phyloP scores from a whole-genome alignment of 2,113 vertebrate species.

The Lasiurus cinereus region DNA sequence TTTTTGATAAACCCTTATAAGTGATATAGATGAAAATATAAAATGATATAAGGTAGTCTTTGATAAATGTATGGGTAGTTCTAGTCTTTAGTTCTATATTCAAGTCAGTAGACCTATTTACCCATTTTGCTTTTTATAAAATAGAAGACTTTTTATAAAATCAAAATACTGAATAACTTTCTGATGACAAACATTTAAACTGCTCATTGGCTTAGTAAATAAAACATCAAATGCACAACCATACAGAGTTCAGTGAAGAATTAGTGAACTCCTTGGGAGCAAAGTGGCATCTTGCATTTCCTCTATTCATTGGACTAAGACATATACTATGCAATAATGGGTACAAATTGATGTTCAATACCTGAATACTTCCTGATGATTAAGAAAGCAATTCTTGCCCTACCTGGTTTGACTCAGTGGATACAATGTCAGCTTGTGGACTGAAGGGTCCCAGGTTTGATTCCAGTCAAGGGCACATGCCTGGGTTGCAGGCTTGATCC shows the following conservation, averaged over 20 bases:
- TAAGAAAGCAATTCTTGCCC: neutral
- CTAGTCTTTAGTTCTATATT: neutral
- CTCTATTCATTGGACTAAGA: neutral
- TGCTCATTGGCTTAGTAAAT: constrained; percentile 16
- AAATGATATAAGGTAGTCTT: neutral
- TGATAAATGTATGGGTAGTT: neutral
- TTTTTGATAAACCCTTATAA: neutral
- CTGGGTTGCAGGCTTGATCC: too few species aligned
- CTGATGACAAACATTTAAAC: neutral
- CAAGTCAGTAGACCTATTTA: neutral
- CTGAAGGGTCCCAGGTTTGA: too few species aligned
- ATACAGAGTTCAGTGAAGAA: neutral
- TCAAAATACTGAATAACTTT: neutral
- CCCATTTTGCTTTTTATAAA: neutral
- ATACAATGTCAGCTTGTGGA: too few species aligned
- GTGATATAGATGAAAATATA: neutral
- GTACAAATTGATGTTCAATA: neutral
- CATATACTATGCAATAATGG: neutral
- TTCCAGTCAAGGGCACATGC: too few species aligned
- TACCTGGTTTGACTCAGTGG: too few species aligned
- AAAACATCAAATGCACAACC: constrained; percentile 1
- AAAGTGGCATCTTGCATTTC: neutral
- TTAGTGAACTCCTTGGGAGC: neutral
- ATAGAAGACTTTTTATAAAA: neutral
- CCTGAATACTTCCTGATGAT: neutral